Percentiles rank a stretch among this genome's conserved stretches.
Evolutionary conservation across 2,888 invertebrate species (phyloP).

Genomic region (Nephrocerus scutellatus): DNA sequence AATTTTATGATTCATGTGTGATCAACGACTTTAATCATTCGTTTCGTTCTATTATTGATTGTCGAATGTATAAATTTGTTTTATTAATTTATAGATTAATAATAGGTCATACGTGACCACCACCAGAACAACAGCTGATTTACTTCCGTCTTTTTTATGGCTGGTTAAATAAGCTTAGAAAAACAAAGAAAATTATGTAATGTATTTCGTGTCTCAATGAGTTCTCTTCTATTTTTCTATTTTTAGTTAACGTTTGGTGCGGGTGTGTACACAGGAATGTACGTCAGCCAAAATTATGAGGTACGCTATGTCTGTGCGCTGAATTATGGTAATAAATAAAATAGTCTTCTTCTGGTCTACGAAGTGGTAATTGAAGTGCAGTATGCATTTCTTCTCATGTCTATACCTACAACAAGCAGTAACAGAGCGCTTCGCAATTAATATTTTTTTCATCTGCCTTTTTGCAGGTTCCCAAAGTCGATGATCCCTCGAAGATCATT

Average conservation of each 20-base stretch:
- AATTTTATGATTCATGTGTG: neutral
- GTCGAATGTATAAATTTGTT: conserved; percentile 15
- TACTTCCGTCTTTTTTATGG: conserved; percentile 10
- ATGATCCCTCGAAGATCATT: conserved; percentile 68
- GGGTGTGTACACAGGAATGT: conserved; percentile 67
- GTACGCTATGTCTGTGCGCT: conserved; percentile 43
- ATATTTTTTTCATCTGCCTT: conserved; percentile 21
- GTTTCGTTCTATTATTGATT: neutral
- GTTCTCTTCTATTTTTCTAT: conserved; percentile 22
- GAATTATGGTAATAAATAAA: conserved; percentile 5
- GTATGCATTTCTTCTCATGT: too few relatives aligned
- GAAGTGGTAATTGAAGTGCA: too few relatives aligned
- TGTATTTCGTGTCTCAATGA: conserved; percentile 7
- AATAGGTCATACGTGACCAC: too few relatives aligned
- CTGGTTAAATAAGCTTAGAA: neutral
- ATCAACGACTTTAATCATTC: neutral
- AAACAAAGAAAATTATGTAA: too few relatives aligned
- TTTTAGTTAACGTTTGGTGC: conserved; percentile 58
- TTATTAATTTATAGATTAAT: conserved; percentile 14
- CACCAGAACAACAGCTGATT: conserved; percentile 8
- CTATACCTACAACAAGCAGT: too few relatives aligned
- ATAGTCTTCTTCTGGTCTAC: neutral
- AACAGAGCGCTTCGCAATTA: conserved; percentile 8
- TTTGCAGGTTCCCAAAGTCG: conserved; percentile 73
- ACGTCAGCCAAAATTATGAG: conserved; percentile 67